phyloP scores from a whole-genome alignment of 1,140 invertebrate genomes.

The Hypsibius dujardini region DNA sequence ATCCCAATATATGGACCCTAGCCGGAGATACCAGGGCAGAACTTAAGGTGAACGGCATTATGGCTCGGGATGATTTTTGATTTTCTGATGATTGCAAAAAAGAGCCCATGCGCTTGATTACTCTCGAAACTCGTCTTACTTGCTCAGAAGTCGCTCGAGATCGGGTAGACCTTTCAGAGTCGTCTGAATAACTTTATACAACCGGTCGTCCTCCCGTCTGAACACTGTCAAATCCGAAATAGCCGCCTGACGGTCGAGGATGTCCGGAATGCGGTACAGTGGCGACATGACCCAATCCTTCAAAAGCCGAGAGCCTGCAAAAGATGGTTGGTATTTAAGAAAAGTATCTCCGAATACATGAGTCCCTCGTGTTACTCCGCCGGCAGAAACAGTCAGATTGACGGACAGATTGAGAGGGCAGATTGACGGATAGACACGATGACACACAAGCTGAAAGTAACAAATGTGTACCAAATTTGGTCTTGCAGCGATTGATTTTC shows the following conservation, averaged over 20 bases:
- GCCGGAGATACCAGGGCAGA: constrained; percentile 26
- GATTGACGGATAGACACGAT: too few relatives aligned
- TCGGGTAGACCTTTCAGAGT: constrained; percentile 67
- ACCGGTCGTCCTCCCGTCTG: constrained; percentile 31
- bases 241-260: constrained; percentile 62
- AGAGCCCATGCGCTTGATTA: too few relatives aligned
- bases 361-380: too few relatives aligned
- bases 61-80: too few relatives aligned
- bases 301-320: constrained; percentile 44
- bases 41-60: too few relatives aligned
- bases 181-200: constrained; percentile 41
- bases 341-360: too few relatives aligned
- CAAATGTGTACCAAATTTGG: constrained; percentile 61
- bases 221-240: constrained; percentile 52
- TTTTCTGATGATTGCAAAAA: too few relatives aligned
- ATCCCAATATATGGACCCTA: constrained; percentile 73
- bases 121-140: constrained; percentile 39
- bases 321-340: too few relatives aligned
- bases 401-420: too few relatives aligned
- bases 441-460: constrained; percentile 24
- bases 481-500: constrained; percentile 67
- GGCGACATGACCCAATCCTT: constrained; percentile 82
- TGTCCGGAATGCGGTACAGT: constrained; percentile 54
- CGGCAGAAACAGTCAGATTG: too few relatives aligned
- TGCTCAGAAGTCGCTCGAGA: constrained; percentile 74